Evolutionary conservation across 2,113 vertebrate species (phyloP), one percentile per base, ranked within the genome.

Genomic region (Vulpes ferrilata): DNA sequence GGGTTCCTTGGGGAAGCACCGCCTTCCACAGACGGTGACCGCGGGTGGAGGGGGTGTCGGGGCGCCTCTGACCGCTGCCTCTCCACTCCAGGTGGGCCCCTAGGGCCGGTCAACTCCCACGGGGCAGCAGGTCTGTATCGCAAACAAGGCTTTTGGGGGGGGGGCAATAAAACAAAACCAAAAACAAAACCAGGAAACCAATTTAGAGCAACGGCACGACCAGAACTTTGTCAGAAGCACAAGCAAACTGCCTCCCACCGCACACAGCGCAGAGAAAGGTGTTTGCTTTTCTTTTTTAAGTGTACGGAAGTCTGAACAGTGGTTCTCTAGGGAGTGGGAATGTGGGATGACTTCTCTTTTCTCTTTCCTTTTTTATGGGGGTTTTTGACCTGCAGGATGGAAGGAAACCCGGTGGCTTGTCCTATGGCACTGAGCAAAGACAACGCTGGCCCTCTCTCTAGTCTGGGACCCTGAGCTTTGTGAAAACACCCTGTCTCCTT

Each of bases 151-250:
- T 92, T 17, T 4, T 9, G 7, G 3, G 5, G 43, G 43, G 43
- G 43, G 43, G 43, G 43, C 43, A 43, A 43, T 7, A 43, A 43
- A 43, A 7, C 5, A 43, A 43, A 15, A 22, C 60, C 5, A n/a
- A 43, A 13, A 25, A 67, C 5, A n/a, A 59, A 35, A 23, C 17
- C 5, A 30, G 48, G 22, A 16, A 13, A 15, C 11, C 11, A 53
- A 35, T 11, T 15, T 13, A 1, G 1, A n/a, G 6, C 51, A 2
- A 32, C 8, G 19, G 1, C 1, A 9, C 0, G 10, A 67, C 32
- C 27, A 23, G 22, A 1, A 10, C 30, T 20, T 88, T 13, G 60
- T 32, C 59, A 27, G n/a, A 51, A 67, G 88, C 30, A 55, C 19
- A 78, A 15, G 11, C 5, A 76, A 17, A 30, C 9, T 20, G 20